Conservation (phyloP, 2,888 invertebrate species). For the Plebejus anna region DNA sequence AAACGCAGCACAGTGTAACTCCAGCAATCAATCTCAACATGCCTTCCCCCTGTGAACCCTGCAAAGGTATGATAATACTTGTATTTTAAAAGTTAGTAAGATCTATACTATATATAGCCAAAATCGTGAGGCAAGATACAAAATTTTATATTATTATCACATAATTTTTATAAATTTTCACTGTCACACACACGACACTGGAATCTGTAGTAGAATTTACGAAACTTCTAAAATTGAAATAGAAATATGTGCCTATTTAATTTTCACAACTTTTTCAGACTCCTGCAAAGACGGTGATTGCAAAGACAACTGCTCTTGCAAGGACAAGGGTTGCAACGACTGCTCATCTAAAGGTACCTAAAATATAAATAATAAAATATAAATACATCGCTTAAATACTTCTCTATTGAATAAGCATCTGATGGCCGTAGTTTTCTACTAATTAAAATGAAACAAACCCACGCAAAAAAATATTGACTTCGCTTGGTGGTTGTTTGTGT, state of each 20-base stretch:
- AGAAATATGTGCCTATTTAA: background rate
- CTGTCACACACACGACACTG: too few relatives aligned
- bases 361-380: too few relatives aligned
- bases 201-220: too few relatives aligned
- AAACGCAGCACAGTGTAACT: slow-evolving; percentile 45
- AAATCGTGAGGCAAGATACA: background rate
- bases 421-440: too few relatives aligned
- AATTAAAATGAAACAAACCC: too few relatives aligned
- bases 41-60: slow-evolving; percentile 80
- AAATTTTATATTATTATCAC: background rate
- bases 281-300: slow-evolving; percentile 63
- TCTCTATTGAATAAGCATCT: too few relatives aligned
- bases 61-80: slow-evolving; percentile 70
- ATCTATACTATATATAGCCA: background rate
- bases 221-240: too few relatives aligned
- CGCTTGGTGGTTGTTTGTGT: too few relatives aligned
- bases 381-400: too few relatives aligned
- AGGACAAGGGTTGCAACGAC: slow-evolving; percentile 64
- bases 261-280: slow-evolving; percentile 45
- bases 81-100: background rate
- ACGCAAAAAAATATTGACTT: too few relatives aligned
- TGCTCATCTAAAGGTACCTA: slow-evolving; percentile 57
- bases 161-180: too few relatives aligned
- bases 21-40: slow-evolving; percentile 50
- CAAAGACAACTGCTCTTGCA: slow-evolving; percentile 60